phyloP scores from a whole-genome alignment of 2,797 vertebrate genomes.

The Momotus momota region DNA sequence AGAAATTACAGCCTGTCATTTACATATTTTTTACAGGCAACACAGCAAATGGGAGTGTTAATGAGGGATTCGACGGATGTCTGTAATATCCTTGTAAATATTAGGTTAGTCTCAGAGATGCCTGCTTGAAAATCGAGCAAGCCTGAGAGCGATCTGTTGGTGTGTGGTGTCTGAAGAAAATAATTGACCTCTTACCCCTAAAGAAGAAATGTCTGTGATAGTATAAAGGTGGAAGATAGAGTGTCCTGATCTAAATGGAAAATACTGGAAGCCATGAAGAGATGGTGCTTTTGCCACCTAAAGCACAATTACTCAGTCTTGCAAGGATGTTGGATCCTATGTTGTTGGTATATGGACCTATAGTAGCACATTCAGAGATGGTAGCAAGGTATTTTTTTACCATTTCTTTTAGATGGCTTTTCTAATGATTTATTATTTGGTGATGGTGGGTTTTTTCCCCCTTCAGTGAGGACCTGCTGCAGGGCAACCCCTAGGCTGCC shows the following conservation, averaged over 20 bases:
- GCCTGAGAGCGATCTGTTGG: neutral
- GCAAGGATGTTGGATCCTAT: neutral
- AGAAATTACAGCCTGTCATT: slow-evolving; percentile 22
- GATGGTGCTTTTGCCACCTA: neutral
- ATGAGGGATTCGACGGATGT: slow-evolving; percentile 1
- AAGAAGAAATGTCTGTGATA: neutral
- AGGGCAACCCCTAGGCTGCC: neutral
- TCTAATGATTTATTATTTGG: neutral
- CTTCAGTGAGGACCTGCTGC: neutral
- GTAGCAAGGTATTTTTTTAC: neutral
- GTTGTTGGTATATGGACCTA: neutral
- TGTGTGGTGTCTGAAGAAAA: neutral
- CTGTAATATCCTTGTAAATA: neutral
- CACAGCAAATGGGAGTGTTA: neutral
- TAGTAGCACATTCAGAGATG: neutral
- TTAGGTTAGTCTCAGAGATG: neutral
- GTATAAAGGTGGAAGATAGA: neutral
- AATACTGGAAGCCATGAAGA: neutral
- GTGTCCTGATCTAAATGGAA: neutral
- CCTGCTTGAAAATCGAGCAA: neutral
- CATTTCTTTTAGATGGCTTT: neutral
- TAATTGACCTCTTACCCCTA: neutral
- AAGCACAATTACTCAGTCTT: neutral
- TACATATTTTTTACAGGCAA: neutral
- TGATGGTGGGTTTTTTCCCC: neutral